Evolutionary conservation across 2,113 vertebrate species (phyloP), one percentile per base, ranked within the genome.

Genomic region (Pseudorhombus dupliciocellatus): DNA sequence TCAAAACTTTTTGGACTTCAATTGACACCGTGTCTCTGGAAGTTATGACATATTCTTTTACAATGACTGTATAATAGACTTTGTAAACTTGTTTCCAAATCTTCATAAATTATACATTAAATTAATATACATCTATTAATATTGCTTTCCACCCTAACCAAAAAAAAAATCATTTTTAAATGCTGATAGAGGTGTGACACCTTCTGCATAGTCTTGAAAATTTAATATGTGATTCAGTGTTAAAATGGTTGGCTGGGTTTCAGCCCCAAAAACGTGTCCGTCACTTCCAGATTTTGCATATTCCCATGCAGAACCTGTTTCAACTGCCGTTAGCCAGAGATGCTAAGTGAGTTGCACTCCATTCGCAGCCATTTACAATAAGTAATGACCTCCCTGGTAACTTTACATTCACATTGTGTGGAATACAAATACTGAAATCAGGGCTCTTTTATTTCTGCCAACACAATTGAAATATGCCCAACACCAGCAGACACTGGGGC

Each of bases 1-100:
- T 71, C 64, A 31, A 68, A 80, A 87, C 74, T 79, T 87, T 85
- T 76, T 66, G 11, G 3, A 70, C 56, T 63, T 25, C 20, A 30
- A 12, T 5, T 61, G 4, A 68, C 48, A 31, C 55, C 7, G 5
- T 51, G 46, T 60, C 67, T 63, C 10, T 54, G 22, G 10, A 66
- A 26, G 8, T 12, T 42, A 2, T 18, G 24, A 14, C 8, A 14
- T 52, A 18, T 44, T 30, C 7, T 12, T 40, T 40, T 14, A 16
- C 4, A 5, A 21, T 40, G 14, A 25, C 37, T 30, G 22, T 21
- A 0, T 5, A 40, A 7, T 66, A 18, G 50, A 28, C 7, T n/a
- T 24, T 50, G 20, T 50, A 5, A 37, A n/a, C 22, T 42, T 31
- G 22, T 22, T 46, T 46, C 4, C 28, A 9, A 57, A 57, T 63